Conservation (phyloP, 2,113 vertebrate species). For the Lepidothrix coronata region DNA sequence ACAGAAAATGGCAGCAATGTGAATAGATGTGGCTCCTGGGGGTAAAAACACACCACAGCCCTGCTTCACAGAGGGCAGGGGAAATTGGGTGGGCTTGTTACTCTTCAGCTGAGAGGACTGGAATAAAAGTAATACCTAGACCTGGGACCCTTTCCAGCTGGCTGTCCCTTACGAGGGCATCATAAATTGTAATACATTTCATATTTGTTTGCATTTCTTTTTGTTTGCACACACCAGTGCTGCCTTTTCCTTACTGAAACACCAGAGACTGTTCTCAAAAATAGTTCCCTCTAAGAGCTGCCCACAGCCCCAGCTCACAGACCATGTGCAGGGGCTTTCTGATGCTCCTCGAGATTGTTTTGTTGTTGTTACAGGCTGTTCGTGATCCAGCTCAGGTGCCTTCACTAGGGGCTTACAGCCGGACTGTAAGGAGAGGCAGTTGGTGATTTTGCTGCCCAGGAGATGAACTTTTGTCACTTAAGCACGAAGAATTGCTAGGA, state of each 20-base stretch:
- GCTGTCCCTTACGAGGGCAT: background rate
- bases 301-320: fast-evolving
- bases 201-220: background rate
- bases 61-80: background rate
- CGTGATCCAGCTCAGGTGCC: background rate
- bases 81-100: background rate
- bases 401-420: background rate
- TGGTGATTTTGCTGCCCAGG: background rate
- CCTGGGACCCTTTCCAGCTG: background rate
- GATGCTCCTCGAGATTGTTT: background rate
- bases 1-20: background rate
- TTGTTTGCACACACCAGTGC: background rate
- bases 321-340: background rate
- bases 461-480: background rate
- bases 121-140: background rate
- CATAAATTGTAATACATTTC: background rate
- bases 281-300: background rate
- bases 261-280: background rate
- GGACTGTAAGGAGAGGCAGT: background rate
- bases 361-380: fast-evolving
- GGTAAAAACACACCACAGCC: background rate
- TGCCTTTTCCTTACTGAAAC: background rate
- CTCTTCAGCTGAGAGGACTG: background rate
- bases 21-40: background rate
- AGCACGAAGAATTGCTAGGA: background rate